phyloP scores from a whole-genome alignment of 2,113 vertebrate genomes.

The Pterocles orientalis region DNA sequence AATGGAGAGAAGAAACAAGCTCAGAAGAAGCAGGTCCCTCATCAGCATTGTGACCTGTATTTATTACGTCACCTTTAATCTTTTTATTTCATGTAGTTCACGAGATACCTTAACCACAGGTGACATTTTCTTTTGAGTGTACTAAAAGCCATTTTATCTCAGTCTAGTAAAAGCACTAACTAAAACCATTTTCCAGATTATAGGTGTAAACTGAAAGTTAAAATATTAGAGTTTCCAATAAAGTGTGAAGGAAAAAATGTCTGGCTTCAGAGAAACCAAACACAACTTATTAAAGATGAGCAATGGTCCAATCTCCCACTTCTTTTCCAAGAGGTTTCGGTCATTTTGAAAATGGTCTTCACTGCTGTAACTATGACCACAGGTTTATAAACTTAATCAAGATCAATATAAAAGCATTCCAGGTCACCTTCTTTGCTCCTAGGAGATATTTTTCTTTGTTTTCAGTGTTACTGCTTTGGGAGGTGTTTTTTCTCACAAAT shows the following conservation, averaged over 20 bases:
- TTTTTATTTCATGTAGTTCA: background rate
- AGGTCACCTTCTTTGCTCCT: background rate
- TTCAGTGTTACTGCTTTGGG: background rate
- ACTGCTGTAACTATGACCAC: background rate
- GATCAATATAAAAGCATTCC: background rate
- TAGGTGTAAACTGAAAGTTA: background rate
- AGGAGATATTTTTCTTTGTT: background rate
- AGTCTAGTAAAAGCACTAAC: background rate
- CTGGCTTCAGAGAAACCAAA: background rate
- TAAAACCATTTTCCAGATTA: background rate
- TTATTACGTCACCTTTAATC: background rate
- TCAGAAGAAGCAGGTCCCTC: background rate
- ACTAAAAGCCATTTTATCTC: background rate
- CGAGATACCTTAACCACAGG: background rate
- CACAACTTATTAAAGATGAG: background rate
- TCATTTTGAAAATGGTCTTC: background rate
- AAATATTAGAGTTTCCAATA: background rate
- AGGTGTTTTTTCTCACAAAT: background rate
- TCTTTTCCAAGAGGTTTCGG: background rate
- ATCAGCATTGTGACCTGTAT: background rate
- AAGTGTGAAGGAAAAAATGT: background rate
- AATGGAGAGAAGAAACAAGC: background rate
- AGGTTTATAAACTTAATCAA: background rate
- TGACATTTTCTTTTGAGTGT: background rate
- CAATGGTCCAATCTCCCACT: background rate